Conservation (phyloP, 2,888 invertebrate species). For the Clanis bilineata region DNA sequence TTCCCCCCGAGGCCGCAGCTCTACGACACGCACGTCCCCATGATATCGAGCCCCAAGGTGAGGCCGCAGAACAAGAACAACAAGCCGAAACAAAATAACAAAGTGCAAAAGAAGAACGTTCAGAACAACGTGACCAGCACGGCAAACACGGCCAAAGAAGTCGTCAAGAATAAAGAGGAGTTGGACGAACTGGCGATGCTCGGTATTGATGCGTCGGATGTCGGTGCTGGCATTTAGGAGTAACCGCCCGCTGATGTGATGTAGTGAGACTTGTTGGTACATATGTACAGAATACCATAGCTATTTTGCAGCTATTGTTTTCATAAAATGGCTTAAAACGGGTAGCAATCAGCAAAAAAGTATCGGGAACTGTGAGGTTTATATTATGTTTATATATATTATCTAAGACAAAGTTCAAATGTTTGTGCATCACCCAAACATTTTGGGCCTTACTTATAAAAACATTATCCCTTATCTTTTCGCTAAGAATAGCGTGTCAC, state of each 20-base stretch:
- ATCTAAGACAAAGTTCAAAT: too few species aligned
- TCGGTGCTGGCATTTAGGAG: slow-evolving; percentile 76
- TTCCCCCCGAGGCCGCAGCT: slow-evolving; percentile 57
- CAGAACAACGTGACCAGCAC: too few species aligned
- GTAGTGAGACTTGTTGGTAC: background rate
- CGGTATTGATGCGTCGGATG: slow-evolving; percentile 92
- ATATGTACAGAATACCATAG: background rate
- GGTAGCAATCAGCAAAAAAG: too few species aligned
- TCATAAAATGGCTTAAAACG: too few species aligned
- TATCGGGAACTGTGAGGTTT: too few species aligned
- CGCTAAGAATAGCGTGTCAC: too few species aligned
- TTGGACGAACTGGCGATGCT: slow-evolving; percentile 91
- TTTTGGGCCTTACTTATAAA: too few species aligned
- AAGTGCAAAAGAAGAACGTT: slow-evolving; percentile 46
- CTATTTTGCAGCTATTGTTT: too few species aligned
- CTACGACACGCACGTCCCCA: slow-evolving; percentile 67
- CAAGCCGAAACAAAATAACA: slow-evolving; percentile 25
- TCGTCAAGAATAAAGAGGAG: slow-evolving; percentile 73
- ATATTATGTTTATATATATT: too few species aligned
- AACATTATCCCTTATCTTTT: too few species aligned
- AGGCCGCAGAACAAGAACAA: slow-evolving; percentile 29
- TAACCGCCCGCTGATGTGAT: background rate
- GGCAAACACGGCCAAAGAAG: slow-evolving; percentile 31
- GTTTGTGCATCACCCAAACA: too few species aligned
- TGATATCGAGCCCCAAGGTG: slow-evolving; percentile 38